These are phyloP conservation scores for Pollachius pollachius DNA, from an alignment of 2,113 vertebrate species.

Conservation along the genomic window DNA sequence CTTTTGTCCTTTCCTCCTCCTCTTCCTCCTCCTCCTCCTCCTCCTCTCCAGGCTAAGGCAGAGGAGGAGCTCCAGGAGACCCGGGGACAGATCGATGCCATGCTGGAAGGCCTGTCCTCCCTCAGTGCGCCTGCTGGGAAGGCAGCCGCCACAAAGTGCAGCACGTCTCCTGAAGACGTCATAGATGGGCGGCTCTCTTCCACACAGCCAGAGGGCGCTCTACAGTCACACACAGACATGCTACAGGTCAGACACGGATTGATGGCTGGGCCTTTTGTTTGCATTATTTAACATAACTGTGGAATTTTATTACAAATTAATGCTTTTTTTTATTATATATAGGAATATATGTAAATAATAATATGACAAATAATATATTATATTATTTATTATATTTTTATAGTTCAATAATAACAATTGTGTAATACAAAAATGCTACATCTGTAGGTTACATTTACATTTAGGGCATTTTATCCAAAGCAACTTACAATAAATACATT, in stretches of 20 bases:
- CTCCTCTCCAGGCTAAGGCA: constrained; percentile 80
- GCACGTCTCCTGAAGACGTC: constrained; percentile 11
- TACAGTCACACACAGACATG: constrained; percentile 77
- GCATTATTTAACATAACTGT: neutral
- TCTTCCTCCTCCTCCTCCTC: constrained; percentile 2
- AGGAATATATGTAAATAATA: too few relatives aligned
- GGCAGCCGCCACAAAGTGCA: constrained; percentile 5
- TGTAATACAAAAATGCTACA: too few relatives aligned
- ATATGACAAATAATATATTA: too few relatives aligned
- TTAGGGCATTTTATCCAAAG: too few relatives aligned
- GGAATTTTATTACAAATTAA: neutral
- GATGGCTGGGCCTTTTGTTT: neutral
- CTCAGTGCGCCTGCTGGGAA: constrained; percentile 39
- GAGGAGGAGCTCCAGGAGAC: constrained; percentile 89
- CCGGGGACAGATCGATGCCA: constrained; percentile 80
- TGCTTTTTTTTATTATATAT: neutral
- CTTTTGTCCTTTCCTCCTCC: neutral
- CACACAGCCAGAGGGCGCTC: constrained; percentile 54
- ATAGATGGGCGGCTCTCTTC: constrained; percentile 32
- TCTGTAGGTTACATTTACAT: too few relatives aligned
- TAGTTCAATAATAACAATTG: too few relatives aligned
- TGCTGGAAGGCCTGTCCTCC: constrained; percentile 73
- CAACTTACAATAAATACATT: too few relatives aligned
- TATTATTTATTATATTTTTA: too few relatives aligned
- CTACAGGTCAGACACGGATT: constrained; percentile 78